These are phyloP conservation scores for Botia kubotai DNA, from an alignment of 2,797 vertebrate species.

Conservation along the genomic window DNA sequence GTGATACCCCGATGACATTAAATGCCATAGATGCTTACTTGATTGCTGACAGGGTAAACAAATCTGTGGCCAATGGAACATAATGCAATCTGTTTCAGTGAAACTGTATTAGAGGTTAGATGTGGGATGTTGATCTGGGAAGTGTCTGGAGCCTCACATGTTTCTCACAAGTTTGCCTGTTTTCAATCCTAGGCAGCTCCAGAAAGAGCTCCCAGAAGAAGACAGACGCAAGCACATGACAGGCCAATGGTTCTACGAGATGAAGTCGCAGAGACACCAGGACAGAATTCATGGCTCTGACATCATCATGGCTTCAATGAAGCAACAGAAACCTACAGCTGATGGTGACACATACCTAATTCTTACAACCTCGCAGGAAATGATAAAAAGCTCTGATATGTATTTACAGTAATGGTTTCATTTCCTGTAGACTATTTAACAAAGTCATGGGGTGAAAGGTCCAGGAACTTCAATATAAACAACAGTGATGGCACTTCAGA, in stretches of 20 bases:
- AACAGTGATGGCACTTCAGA: slow-evolving; percentile 27
- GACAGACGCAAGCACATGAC: slow-evolving; percentile 89
- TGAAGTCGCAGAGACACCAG: slow-evolving; percentile 89
- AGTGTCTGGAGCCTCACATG: neutral
- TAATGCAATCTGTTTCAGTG: slow-evolving; percentile 31
- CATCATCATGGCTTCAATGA: slow-evolving; percentile 93
- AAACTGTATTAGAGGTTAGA: slow-evolving; percentile 34
- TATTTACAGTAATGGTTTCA: slow-evolving; percentile 13
- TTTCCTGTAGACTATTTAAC: slow-evolving; percentile 53
- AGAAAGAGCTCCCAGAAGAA: slow-evolving; percentile 77
- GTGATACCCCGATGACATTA: neutral
- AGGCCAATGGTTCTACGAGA: slow-evolving; percentile 97
- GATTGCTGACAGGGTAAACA: slow-evolving; percentile 26
- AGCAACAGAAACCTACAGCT: slow-evolving; percentile 75
- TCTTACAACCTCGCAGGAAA: neutral
- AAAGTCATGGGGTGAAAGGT: slow-evolving; percentile 48
- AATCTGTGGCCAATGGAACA: slow-evolving; percentile 25
- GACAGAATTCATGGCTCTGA: slow-evolving; percentile 94
- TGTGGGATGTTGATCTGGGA: neutral
- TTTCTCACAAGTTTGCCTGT: slow-evolving; percentile 21
- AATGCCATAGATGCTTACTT: slow-evolving; percentile 5
- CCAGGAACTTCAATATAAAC: slow-evolving; percentile 35
- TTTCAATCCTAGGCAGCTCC: slow-evolving; percentile 81
- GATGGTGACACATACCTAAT: slow-evolving; percentile 74
- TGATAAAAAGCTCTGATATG: too few relatives aligned